Base-by-base conservation (phyloP, 2,797 vertebrate species). In the Cetoscarus ocellatus region DNA sequence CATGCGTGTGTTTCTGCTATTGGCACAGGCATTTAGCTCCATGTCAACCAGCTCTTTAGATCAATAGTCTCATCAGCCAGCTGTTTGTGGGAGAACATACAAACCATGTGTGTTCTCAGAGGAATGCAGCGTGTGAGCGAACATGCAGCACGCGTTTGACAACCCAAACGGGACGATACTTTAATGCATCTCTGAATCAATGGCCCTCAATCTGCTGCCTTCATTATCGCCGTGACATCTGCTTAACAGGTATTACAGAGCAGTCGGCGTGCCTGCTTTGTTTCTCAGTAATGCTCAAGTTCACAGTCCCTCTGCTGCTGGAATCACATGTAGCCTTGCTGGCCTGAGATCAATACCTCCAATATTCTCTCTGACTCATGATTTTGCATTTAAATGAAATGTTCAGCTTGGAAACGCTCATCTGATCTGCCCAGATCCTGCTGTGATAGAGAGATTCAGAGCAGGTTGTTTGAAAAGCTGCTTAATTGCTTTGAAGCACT, bases 311-410 rank as follows among this genome's bases (percentile, higher is more conserved):
- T 6, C 36, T 4, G 49, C 75, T 67, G 53, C 71, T 47, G 48
- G 60, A 55, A 57, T 64, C 64, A 65, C 50, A 13, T 17, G 64
- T 13, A 59, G 35, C 49, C 42, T 53, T 0, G 52, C 74, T n/a
- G 70, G 59, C 62, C 34, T 14, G 50, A 5, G 68, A 82, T 84
- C 82, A 70, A 81, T 80, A 76, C 35, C 56, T 18, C 68, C 64
- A 56, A 44, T 58, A 42, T 53, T 68, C 8, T 5, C 73, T 62
- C 54, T 1, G 49, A 63, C 50, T 67, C 59, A 18, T 54, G 43
- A 61, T 72, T 86, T 72, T 82, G 79, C 73, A 86, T 85, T 64
- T 67, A 82, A 79, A 87, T 83, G 44, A 83, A 80, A 80, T 48
- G 58, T 62, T 73, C 42, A 6, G 67, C 40, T 43, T 58, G 66